Evolutionary conservation across 2,797 vertebrate genomes (phyloP).

Genomic region (Falco berigora): DNA sequence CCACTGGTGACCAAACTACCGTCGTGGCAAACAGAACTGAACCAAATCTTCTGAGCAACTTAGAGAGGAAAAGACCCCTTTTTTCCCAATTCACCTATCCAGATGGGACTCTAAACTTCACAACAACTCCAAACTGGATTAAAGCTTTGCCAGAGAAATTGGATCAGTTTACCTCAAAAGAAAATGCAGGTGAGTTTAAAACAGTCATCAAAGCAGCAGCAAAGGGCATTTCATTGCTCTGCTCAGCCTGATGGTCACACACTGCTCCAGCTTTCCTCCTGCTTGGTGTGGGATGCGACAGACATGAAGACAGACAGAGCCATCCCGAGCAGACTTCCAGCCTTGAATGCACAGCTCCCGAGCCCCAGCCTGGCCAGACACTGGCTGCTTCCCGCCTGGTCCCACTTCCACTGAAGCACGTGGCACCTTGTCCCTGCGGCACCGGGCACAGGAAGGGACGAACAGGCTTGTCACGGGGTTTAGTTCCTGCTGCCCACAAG

Average conservation of each 20-base stretch:
- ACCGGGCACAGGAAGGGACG: background rate
- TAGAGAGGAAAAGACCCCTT: background rate
- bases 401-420: background rate
- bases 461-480: fast-evolving
- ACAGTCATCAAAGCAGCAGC: background rate
- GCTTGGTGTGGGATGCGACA: too few relatives aligned
- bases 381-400: background rate
- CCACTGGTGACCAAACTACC: background rate
- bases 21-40: background rate
- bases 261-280: background rate
- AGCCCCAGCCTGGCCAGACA: background rate
- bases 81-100: background rate
- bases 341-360: fast-evolving
- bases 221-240: background rate
- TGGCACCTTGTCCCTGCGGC: background rate
- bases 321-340: background rate
- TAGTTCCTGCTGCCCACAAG: background rate
- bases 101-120: background rate
- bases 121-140: background rate
- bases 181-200: background rate
- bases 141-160: background rate
- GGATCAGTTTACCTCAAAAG: background rate
- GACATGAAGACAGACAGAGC: background rate
- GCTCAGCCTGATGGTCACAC: background rate
- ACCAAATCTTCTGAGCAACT: background rate